phyloP scores from a whole-genome alignment of 1,140 invertebrate species.

The Dendroctonus valens region DNA sequence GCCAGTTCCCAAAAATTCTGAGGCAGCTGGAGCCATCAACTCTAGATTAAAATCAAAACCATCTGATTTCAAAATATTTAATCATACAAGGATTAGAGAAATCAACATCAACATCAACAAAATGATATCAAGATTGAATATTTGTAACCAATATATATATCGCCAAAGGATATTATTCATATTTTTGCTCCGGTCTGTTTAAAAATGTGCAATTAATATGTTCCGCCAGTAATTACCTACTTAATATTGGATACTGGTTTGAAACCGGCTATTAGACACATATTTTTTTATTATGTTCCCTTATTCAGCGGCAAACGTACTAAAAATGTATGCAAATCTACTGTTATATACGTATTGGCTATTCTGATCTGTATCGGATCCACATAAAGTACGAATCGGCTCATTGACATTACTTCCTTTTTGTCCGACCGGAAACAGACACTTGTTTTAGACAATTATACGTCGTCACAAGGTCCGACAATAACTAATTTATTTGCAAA shows the following conservation, averaged over 20 bases:
- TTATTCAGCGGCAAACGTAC: constrained; percentile 16
- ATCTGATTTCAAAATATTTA: neutral
- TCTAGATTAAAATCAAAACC: neutral
- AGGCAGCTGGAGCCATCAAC: neutral
- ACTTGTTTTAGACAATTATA: too few species aligned
- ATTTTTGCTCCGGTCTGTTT: neutral
- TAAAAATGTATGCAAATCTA: constrained; percentile 29
- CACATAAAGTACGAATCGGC: constrained; percentile 19
- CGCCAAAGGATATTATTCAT: too few species aligned
- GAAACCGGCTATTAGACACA: constrained; percentile 25
- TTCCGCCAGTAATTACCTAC: constrained; percentile 17
- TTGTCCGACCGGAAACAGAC: constrained; percentile 37
- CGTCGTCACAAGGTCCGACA: too few species aligned
- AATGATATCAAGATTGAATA: too few species aligned
- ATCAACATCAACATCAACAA: too few species aligned
- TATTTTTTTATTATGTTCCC: constrained; percentile 22
- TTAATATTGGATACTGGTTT: constrained; percentile 28
- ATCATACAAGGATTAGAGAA: too few species aligned
- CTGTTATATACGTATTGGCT: constrained; percentile 13
- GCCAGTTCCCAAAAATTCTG: too few species aligned
- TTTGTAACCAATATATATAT: too few species aligned
- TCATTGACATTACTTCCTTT: constrained; percentile 43
- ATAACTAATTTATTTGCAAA: too few species aligned
- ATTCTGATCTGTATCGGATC: constrained; percentile 31
- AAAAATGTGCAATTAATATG: constrained; percentile 9